These are phyloP conservation scores for Erinaceus europaeus DNA, from an alignment of 2,113 vertebrate genomes.

Conservation along the genomic window DNA sequence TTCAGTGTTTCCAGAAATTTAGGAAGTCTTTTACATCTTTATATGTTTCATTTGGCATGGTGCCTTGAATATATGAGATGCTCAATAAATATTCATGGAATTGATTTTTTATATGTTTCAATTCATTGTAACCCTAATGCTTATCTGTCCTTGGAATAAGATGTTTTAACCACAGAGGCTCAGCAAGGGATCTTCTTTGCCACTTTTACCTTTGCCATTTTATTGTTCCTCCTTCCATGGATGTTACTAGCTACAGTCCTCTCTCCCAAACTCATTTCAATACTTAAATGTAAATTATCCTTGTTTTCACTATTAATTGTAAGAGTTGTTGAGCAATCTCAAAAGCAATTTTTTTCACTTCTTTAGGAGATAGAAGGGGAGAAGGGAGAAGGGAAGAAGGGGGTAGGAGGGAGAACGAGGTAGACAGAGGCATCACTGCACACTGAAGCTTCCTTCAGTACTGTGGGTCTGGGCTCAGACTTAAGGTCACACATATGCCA, in stretches of 20 bases:
- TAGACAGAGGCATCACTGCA: too few species aligned
- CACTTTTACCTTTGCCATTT: not conserved
- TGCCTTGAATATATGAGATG: not conserved
- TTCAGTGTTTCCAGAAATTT: not conserved
- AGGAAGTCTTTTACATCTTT: conserved; percentile 4
- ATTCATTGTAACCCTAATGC: not conserved
- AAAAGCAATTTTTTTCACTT: not conserved
- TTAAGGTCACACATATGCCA: too few species aligned
- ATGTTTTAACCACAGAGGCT: not conserved
- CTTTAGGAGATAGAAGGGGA: too few species aligned
- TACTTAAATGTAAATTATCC: not conserved
- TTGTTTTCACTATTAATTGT: not conserved
- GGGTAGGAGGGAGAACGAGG: too few species aligned
- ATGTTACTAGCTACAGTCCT: not conserved
- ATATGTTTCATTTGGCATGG: not conserved
- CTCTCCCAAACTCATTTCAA: not conserved
- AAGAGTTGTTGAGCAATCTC: conserved; percentile 21
- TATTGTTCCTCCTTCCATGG: not conserved
- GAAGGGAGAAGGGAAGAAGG: too few species aligned
- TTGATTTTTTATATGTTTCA: not conserved
- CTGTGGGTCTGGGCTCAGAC: too few species aligned
- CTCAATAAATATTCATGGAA: not conserved
- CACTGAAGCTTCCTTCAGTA: too few species aligned
- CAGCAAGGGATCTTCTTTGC: not conserved
- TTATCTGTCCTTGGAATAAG: not conserved